phyloP scores from a whole-genome alignment of 2,888 invertebrate genomes.

The Apamea anceps region DNA sequence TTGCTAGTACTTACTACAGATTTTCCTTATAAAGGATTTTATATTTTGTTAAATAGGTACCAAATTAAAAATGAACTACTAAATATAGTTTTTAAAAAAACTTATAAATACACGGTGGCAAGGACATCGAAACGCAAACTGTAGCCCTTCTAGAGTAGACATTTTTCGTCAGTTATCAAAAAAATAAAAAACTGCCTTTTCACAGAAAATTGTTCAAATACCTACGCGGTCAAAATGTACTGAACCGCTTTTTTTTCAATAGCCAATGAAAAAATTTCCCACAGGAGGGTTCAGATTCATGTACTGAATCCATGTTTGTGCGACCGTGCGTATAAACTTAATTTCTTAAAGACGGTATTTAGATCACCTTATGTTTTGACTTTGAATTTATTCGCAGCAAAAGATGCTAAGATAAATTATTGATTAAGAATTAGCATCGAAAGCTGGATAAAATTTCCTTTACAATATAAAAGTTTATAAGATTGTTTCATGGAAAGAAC shows the following conservation, averaged over 20 bases:
- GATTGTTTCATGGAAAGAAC: constrained; percentile 10
- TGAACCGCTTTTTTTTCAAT: too few species aligned
- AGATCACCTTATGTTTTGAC: neutral
- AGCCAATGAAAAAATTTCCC: too few species aligned
- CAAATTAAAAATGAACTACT: neutral
- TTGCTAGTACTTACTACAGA: neutral
- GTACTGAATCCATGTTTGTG: too few species aligned
- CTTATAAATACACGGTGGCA: neutral
- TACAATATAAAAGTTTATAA: constrained; percentile 37
- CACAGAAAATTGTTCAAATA: too few species aligned
- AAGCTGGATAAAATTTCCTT: neutral
- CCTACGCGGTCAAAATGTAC: too few species aligned
- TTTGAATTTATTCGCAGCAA: too few species aligned
- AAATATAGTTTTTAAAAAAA: neutral
- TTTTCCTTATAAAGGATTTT: neutral
- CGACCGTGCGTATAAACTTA: neutral
- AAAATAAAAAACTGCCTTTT: too few species aligned
- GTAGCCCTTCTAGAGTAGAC: too few species aligned
- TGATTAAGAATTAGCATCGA: neutral
- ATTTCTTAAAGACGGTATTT: neutral
- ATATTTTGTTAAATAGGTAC: neutral
- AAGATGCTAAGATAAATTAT: neutral
- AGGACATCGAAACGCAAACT: too few species aligned
- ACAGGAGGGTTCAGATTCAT: too few species aligned
- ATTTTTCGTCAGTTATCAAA: too few species aligned